Percentiles rank a stretch among this genome's conserved stretches.
Conservation (phyloP, 1,140 invertebrate species). For the Eubasilissa regina region DNA sequence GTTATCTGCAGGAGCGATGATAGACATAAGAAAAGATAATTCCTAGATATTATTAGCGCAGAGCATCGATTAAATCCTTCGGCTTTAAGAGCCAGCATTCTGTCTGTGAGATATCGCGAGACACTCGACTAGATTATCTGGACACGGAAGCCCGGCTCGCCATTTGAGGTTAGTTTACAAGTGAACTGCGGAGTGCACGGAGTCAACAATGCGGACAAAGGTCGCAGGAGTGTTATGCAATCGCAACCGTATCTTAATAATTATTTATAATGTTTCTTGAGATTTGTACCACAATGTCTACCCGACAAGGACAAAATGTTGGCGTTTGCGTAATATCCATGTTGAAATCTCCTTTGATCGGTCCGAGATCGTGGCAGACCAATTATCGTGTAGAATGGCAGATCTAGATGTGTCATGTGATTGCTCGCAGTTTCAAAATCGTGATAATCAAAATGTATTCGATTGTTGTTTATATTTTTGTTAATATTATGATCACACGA, state of each 20-base stretch:
- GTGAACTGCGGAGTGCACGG: neutral
- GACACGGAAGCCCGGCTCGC: neutral
- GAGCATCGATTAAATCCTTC: too few species aligned
- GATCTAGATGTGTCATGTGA: conserved; percentile 27
- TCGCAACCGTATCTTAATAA: neutral
- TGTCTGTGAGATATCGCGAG: neutral
- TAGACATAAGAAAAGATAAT: too few species aligned
- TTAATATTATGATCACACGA: too few species aligned
- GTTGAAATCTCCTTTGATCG: conserved; percentile 5
- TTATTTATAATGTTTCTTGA: neutral
- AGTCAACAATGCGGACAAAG: conserved; percentile 11
- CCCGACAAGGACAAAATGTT: neutral
- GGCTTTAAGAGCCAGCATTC: too few species aligned
- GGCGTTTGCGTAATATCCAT: neutral
- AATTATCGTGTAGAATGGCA: conserved; percentile 10
- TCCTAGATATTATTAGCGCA: too few species aligned
- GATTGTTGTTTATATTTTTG: neutral
- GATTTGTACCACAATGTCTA: neutral
- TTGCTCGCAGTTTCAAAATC: neutral
- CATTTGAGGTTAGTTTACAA: conserved; percentile 12
- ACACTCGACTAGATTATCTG: neutral
- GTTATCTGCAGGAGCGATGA: too few species aligned
- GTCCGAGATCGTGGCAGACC: conserved; percentile 3
- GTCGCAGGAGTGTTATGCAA: neutral
- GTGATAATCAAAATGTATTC: neutral